Conservation (phyloP, 2,888 invertebrate species). For the Drosophila nr. fundita region DNA sequence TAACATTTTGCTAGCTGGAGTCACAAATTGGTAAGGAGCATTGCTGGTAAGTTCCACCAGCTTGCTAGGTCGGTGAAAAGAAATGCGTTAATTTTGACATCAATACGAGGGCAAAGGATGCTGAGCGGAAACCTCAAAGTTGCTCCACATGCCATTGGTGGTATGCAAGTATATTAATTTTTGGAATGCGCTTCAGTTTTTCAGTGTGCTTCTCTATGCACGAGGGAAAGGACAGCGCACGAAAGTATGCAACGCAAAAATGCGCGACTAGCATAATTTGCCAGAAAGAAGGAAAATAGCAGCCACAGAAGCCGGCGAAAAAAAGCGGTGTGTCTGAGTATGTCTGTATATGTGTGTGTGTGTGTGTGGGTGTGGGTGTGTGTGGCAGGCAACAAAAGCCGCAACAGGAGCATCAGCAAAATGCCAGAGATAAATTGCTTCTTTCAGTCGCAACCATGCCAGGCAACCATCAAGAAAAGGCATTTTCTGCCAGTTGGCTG, state of each 20-base stretch:
- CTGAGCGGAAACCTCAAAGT: conserved; percentile 17
- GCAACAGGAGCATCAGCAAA: conserved; percentile 51
- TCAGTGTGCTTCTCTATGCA: not conserved
- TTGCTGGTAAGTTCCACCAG: not conserved
- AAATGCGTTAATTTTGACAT: conserved; percentile 60
- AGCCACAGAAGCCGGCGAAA: not conserved
- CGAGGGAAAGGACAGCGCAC: conserved; percentile 34
- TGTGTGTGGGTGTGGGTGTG: not conserved
- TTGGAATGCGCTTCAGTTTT: conserved; percentile 50
- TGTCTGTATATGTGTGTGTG: not conserved
- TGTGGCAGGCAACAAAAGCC: conserved; percentile 33
- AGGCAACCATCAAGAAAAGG: conserved; percentile 12
- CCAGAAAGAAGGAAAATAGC: conserved; percentile 4
- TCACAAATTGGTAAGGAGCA: not conserved
- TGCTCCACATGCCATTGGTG: conserved; percentile 52
- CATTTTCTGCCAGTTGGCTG: conserved; percentile 29
- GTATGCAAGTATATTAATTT: conserved; percentile 72
- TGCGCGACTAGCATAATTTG: conserved; percentile 74
- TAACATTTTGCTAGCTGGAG: not conserved
- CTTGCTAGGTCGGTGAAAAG: not conserved
- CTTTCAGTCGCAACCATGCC: conserved; percentile 23
- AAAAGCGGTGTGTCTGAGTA: not conserved
- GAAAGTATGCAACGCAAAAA: conserved; percentile 70
- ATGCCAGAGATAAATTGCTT: conserved; percentile 72
- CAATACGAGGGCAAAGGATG: conserved; percentile 53